These are phyloP conservation scores for Puntigrus tetrazona DNA, from an alignment of 2,113 vertebrate species.

Conservation along the genomic window DNA sequence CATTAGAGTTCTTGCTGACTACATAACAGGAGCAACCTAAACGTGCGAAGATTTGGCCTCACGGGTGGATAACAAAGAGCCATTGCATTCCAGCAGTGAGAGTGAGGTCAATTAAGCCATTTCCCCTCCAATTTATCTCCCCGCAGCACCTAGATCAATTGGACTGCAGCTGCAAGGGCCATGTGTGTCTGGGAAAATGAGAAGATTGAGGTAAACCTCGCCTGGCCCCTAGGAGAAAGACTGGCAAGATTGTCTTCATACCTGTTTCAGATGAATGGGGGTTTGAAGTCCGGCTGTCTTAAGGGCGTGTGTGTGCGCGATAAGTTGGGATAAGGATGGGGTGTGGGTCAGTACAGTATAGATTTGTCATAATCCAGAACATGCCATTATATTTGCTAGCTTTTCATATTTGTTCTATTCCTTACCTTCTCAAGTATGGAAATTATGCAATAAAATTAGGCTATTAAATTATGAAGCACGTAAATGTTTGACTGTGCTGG, in stretches of 20 bases:
- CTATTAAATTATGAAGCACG: neutral
- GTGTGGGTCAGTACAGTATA: neutral
- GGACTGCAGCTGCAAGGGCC: slow-evolving; percentile 72
- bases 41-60: slow-evolving; percentile 49
- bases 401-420: neutral
- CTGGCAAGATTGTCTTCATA: slow-evolving; percentile 74
- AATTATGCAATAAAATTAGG: neutral
- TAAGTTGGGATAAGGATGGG: slow-evolving; percentile 45
- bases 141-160: slow-evolving; percentile 73
- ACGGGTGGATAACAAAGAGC: slow-evolving; percentile 60
- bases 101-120: slow-evolving; percentile 80
- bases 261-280: slow-evolving; percentile 64
- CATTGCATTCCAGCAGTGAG: slow-evolving; percentile 80
- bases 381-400: neutral
- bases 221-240: slow-evolving; percentile 68
- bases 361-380: neutral
- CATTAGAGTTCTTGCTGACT: neutral
- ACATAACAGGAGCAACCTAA: neutral
- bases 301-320: slow-evolving; percentile 14
- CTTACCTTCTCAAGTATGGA: neutral
- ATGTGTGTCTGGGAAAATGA: slow-evolving; percentile 74
- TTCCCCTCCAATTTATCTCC: slow-evolving; percentile 82
- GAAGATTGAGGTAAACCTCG: slow-evolving; percentile 81
- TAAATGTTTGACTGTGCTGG: neutral
- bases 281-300: slow-evolving; percentile 62